phyloP scores from a whole-genome alignment of 2,888 invertebrate genomes.

The Deroplatys truncata region DNA sequence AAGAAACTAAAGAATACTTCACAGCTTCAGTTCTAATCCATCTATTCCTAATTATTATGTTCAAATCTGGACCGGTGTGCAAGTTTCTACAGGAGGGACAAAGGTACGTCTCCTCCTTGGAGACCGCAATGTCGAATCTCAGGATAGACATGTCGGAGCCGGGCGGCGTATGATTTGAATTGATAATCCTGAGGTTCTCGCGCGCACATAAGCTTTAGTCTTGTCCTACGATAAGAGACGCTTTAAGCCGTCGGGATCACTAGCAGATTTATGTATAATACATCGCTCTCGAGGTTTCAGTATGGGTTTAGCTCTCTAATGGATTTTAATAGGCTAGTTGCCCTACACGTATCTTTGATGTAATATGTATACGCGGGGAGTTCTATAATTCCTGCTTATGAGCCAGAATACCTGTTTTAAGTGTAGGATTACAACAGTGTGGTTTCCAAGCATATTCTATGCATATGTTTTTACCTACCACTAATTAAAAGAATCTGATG shows the following conservation, averaged over 20 bases:
- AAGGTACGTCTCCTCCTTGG: background rate
- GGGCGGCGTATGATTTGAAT: background rate
- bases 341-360: background rate
- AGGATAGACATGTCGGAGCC: background rate
- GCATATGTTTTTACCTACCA: no score
- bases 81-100: no score
- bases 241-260: background rate
- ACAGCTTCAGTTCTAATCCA: no score
- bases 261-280: background rate
- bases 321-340: background rate
- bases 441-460: no score
- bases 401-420: no score
- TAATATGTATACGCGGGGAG: background rate
- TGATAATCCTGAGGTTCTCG: background rate
- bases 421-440: no score
- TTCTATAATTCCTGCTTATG: background rate
- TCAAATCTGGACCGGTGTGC: no score
- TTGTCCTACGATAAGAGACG: background rate
- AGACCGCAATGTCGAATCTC: background rate
- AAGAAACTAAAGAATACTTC: no score
- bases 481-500: no score
- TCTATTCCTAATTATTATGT: no score
- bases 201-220: background rate
- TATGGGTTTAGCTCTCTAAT: background rate
- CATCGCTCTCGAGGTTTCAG: background rate